phyloP scores from a whole-genome alignment of 37 sponge, comb jelly and placozoan species.

The Halichondria panicea region DNA sequence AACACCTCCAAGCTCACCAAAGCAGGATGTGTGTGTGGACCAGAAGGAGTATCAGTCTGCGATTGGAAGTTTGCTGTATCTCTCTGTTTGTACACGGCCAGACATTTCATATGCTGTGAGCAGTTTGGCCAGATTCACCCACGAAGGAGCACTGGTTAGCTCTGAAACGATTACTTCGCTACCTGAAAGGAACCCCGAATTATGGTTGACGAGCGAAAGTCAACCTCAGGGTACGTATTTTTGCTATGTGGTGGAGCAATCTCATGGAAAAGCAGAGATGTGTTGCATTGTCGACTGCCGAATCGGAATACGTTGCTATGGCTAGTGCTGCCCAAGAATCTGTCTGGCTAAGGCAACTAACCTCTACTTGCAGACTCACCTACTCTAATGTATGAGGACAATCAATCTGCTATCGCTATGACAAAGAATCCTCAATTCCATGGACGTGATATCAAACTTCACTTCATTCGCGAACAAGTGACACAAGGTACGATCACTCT shows the following conservation, averaged over 20 bases:
- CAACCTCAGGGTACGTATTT: conserved; percentile 42
- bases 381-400: conserved; percentile 51
- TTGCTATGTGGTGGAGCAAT: conserved; percentile 22
- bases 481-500: conserved; percentile 14
- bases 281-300: conserved; percentile 42
- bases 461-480: conserved; percentile 15
- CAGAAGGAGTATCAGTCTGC: no score
- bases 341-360: conserved; percentile 51
- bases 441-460: conserved; percentile 31
- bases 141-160: conserved; percentile 32
- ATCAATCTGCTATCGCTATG: conserved; percentile 53
- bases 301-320: conserved; percentile 57
- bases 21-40: no score
- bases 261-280: no score
- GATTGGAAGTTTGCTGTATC: conserved; percentile 51
- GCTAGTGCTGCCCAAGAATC: conserved; percentile 58
- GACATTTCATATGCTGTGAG: conserved; percentile 41
- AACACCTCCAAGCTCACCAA: no score
- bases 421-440: conserved; percentile 60
- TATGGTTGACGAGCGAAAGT: conserved; percentile 33
- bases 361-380: no score
- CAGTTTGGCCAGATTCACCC: conserved; percentile 36
- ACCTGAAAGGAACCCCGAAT: conserved; percentile 31
- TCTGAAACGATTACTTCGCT: conserved; percentile 33
- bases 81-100: conserved; percentile 29